Evolutionary conservation across 2,113 vertebrate genomes (phyloP).

Genomic region (Sceloporus undulatus): DNA sequence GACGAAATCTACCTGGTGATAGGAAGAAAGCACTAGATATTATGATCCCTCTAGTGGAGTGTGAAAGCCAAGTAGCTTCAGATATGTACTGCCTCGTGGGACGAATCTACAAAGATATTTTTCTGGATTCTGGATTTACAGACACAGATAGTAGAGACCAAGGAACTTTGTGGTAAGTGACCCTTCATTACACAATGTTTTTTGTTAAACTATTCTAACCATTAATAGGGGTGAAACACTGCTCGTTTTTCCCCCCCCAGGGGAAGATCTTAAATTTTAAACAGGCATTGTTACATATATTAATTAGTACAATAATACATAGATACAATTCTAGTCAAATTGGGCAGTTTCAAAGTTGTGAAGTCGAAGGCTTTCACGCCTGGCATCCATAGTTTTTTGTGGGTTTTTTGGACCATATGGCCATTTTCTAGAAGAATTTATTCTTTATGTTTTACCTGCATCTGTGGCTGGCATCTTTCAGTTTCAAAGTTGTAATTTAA

Average conservation of each 20-base stretch:
- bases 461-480: neutral
- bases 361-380: too few relatives aligned
- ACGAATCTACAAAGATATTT: conserved; percentile 96
- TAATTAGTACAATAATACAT: conserved; percentile 3
- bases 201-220: neutral
- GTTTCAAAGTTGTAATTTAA: neutral
- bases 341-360: neutral
- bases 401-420: too few relatives aligned
- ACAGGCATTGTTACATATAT: neutral
- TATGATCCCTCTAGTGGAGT: conserved; percentile 93
- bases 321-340: neutral
- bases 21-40: conserved; percentile 93
- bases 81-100: conserved; percentile 98
- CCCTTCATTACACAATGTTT: neutral
- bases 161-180: conserved; percentile 88
- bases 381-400: too few relatives aligned
- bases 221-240: neutral
- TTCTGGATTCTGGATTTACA: conserved; percentile 93
- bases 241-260: neutral
- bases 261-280: neutral
- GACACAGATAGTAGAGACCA: conserved; percentile 91
- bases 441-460: too few relatives aligned
- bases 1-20: conserved; percentile 92
- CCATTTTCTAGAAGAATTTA: too few relatives aligned
- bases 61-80: conserved; percentile 92